phyloP scores from a whole-genome alignment of 2,113 vertebrate genomes.

The Xenus cinereus region DNA sequence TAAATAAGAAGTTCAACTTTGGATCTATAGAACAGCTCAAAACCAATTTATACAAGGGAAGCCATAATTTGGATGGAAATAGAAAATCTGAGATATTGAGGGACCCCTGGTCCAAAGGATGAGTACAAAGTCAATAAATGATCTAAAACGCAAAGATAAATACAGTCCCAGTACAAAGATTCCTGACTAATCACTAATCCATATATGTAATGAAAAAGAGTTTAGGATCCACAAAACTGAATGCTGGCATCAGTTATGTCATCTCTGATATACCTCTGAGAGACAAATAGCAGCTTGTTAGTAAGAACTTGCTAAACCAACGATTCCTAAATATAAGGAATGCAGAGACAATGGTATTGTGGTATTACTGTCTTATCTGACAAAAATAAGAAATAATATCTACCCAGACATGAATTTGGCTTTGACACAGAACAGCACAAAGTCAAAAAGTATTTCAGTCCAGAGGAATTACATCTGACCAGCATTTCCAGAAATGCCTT shows the following conservation, averaged over 20 bases:
- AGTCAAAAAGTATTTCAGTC: background rate
- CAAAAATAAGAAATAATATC: background rate
- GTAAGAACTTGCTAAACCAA: background rate
- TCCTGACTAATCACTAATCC: background rate
- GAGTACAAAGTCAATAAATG: background rate
- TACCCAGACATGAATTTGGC: background rate
- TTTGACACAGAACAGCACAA: background rate
- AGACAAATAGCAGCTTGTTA: background rate
- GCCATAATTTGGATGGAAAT: background rate
- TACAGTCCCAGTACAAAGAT: background rate
- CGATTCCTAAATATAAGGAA: background rate
- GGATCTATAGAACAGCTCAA: background rate
- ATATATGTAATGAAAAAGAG: background rate
- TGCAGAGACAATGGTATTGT: background rate
- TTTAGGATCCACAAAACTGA: background rate
- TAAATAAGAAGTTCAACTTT: background rate
- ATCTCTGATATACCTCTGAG: background rate
- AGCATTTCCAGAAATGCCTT: constrained; percentile 16
- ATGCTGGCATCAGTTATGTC: background rate
- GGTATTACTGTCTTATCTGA: background rate
- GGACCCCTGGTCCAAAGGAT: background rate
- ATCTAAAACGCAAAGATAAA: background rate
- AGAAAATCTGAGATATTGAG: background rate
- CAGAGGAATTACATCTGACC: background rate
- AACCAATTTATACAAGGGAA: background rate